phyloP scores from a whole-genome alignment of 1,140 invertebrate genomes.

The Hormaphis cornu region DNA sequence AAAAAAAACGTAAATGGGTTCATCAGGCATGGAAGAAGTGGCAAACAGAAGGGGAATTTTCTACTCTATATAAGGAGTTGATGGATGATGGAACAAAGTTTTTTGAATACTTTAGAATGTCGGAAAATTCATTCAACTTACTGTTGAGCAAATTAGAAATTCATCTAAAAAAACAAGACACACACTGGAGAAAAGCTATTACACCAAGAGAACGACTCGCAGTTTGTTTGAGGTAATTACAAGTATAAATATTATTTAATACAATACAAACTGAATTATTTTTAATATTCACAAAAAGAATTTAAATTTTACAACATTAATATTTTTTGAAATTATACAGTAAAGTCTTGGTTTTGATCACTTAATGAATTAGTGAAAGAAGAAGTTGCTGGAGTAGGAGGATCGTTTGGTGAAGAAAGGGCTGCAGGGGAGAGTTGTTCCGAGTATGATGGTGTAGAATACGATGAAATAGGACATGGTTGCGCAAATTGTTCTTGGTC shows the following conservation, averaged over 20 bases:
- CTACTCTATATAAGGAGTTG: conserved; percentile 20
- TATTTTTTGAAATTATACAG: no score
- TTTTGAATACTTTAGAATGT: conserved; percentile 32
- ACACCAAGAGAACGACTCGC: background rate
- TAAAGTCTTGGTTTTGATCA: no score
- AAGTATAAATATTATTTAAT: no score
- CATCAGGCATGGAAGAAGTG: background rate
- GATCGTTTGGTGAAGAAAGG: background rate
- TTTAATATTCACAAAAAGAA: no score
- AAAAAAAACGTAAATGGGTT: background rate
- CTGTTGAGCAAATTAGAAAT: background rate
- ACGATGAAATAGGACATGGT: background rate
- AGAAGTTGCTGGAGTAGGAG: no score
- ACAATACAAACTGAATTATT: no score
- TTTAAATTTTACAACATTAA: no score
- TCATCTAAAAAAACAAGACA: conserved; percentile 8
- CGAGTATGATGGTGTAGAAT: background rate
- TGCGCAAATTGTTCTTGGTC: background rate
- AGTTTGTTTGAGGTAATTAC: conserved; percentile 14
- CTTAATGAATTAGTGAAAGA: no score
- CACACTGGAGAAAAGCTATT: conserved; percentile 7
- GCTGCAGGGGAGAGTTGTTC: background rate
- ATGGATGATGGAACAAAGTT: conserved; percentile 23
- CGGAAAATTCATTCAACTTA: conserved; percentile 13
- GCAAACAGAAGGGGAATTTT: conserved; percentile 21